Evolutionary conservation across 1,140 invertebrate species (phyloP).

Genomic region (Adoxophyes honmai): DNA sequence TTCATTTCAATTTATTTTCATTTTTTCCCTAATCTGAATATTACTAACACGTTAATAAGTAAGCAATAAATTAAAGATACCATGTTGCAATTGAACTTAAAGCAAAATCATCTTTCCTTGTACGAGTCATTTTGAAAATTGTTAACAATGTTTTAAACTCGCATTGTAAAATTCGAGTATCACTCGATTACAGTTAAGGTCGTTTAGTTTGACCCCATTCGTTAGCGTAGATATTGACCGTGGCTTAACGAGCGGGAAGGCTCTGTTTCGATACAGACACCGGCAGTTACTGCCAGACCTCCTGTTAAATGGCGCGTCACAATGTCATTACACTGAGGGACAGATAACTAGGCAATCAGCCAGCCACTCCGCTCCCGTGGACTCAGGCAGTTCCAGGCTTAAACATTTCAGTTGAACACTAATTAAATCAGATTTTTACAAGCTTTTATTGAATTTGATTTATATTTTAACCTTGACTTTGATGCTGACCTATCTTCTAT

Average conservation of each 20-base stretch:
- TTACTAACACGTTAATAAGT: no score
- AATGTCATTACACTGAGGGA: conserved; percentile 26
- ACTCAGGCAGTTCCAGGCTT: not conserved
- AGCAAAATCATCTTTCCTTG: no score
- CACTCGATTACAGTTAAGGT: not conserved
- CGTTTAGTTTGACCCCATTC: conserved; percentile 25
- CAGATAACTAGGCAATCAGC: conserved; percentile 17
- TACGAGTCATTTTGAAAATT: no score
- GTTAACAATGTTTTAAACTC: not conserved
- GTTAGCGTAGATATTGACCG: conserved; percentile 32
- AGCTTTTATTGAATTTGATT: no score
- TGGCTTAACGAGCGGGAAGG: conserved; percentile 27
- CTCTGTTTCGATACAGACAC: conserved; percentile 35
- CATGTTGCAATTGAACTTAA: no score
- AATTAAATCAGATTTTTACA: no score
- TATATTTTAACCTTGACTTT: no score
- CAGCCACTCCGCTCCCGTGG: not conserved
- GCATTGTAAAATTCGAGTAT: conserved; percentile 2
- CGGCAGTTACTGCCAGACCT: conserved; percentile 40
- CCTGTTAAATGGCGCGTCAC: conserved; percentile 41
- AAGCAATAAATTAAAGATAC: no score
- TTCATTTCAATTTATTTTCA: no score
- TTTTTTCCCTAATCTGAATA: no score
- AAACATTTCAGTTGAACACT: no score
- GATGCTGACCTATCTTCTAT: no score